Base-by-base conservation (phyloP, 2,113 vertebrate genomes). In the Alouatta palliata region DNA sequence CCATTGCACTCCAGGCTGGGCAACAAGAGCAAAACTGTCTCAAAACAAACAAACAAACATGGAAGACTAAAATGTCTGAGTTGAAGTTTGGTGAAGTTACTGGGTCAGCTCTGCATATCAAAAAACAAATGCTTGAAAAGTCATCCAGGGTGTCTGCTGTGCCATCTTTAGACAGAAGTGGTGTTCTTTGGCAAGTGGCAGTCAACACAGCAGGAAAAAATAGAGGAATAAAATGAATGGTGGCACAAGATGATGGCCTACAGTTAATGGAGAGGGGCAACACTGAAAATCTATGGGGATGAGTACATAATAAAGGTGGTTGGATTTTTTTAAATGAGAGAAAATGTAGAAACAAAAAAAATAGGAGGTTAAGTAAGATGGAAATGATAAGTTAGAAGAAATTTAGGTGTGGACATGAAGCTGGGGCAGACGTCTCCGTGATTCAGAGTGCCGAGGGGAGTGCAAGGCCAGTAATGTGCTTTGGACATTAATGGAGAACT, bases 71-170 rank as follows among this genome's bases (percentile, higher is more conserved):
- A 35, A 1, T 13, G 43, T 52, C 19, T 10, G 17, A 70, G 13
- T 0, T 37, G 5, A 16, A 8, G 8, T 9, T 6, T 45, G 40
- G 71, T 0, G 1, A 45, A 76, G 19, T 16, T 71, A 5, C 61
- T 25, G 1, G 23, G 49, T 79, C 49, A 64, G 58, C 49, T 54
- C 76, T 8, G 14, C 37, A 27, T 10, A 1, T n/a, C 9, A 30
- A 23, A 40, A 73, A 47, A 6, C 70, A 43, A 40, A 8, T 14
- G 23, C 8, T 30, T 71, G 82, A 45, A 45, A 17, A 3, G 1
- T 8, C 4, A 14, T 6, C 3, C 11, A 37, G 37, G 19, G 12
- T 37, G 52, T 43, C 43, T 47, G 16, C 58, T 14, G n/a, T 35
- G 47, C 23, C 21, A 13, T 4, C 66, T 40, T 47, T 52, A 23